Base-by-base conservation (phyloP, 2,888 invertebrate species). In the Sicus ferrugineus region DNA sequence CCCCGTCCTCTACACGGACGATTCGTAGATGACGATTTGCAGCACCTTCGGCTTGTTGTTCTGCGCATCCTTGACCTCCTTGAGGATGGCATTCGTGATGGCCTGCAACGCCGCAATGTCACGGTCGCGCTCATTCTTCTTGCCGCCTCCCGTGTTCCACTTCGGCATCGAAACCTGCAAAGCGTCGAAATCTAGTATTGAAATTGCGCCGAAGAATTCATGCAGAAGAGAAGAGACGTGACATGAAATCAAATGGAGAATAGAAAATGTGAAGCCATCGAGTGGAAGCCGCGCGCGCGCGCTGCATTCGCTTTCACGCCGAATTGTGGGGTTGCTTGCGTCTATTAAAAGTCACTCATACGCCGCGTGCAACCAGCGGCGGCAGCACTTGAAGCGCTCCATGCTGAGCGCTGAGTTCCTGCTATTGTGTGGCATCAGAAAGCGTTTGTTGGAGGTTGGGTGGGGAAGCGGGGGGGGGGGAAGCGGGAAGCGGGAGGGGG, bases 11-110 rank as follows among this genome's bases (percentile, higher is more conserved):
- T 82, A 94, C 62, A 95, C 94, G n/a, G 94, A 94, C 68, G 94
- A 93, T 84, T 95, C 94, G 84, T 95, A 95, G 80, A 94, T 92
- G 76, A 94, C 92, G 75, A 94, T 93, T 87, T 94, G 93, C 50
- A 94, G 88, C 38, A 93, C 88, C 70, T 88, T 87, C 62, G 83
- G 85, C 78, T 70, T 83, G 70, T 79, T 81, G 38, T 78, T 78
- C 70, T 88, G 86, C 4, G 91, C 89, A 48, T 89, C 88, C 54
- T 91, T 89, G 73, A 94, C 93, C 90, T 78, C 91, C 86, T 82
- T 80, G 74, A 93, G 89, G 70, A 92, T 91, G 16, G 92, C 92
- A 76, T 83, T 84, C 9, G 85, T 85, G 23, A 85, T 84, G 68
- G 84, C 85, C 74, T 85, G 83, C 69, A 86, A 70, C 2, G 85